phyloP scores from a whole-genome alignment of 2,113 vertebrate species.

The Rhineura floridana region DNA sequence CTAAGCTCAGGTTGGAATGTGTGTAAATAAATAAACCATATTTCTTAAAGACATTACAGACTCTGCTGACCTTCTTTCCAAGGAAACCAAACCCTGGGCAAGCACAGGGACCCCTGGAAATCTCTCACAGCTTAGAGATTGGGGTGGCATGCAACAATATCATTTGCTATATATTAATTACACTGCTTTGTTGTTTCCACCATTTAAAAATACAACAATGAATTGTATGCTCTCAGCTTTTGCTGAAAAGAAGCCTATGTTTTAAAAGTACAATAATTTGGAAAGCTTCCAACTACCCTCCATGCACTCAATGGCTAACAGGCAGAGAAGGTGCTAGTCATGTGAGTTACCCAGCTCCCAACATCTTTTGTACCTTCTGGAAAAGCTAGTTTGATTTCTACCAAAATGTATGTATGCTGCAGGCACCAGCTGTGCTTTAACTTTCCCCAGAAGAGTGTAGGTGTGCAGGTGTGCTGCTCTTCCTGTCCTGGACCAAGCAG shows the following conservation, averaged over 20 bases:
- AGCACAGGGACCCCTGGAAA: no score
- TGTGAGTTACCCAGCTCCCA: not conserved
- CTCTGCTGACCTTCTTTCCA: no score
- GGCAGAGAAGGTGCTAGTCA: not conserved
- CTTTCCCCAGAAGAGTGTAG: not conserved
- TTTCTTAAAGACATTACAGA: no score
- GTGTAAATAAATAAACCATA: no score
- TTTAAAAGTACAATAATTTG: not conserved
- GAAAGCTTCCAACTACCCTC: not conserved
- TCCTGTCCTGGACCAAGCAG: not conserved
- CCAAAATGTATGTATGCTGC: not conserved
- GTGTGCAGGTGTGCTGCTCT: constrained; percentile 9
- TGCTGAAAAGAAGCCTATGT: not conserved
- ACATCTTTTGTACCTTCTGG: not conserved
- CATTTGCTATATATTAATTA: not conserved
- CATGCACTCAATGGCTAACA: not conserved
- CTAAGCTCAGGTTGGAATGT: no score
- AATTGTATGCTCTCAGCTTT: not conserved
- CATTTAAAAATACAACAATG: not conserved
- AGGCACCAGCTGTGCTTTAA: not conserved
- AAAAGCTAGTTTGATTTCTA: not conserved
- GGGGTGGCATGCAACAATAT: no score
- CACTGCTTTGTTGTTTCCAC: not conserved
- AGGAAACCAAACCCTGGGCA: no score
- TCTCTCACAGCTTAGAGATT: no score